These are phyloP conservation scores for Coenonympha glycerion DNA, from an alignment of 2,888 invertebrate genomes.

Conservation along the genomic window DNA sequence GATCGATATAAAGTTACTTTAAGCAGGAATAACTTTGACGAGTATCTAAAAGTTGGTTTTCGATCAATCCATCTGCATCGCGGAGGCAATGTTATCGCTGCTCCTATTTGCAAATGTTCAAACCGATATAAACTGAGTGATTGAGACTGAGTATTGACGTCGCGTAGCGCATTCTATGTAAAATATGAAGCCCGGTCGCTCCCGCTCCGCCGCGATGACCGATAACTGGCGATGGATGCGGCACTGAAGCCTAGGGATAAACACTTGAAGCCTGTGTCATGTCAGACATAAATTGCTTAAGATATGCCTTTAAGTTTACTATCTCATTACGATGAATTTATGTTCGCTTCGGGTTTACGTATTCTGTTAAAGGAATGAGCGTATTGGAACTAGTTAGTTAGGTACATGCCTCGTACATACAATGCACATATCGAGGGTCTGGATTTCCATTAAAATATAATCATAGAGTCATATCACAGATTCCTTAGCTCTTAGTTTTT, in stretches of 20 bases:
- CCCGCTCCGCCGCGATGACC: conserved; percentile 32
- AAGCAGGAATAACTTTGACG: not conserved
- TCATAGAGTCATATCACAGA: not conserved
- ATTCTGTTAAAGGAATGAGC: conserved; percentile 15
- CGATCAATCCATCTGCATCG: conserved; percentile 28
- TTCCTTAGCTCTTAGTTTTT: not conserved
- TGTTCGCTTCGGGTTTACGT: conserved; percentile 12
- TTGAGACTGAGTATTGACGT: conserved; percentile 67
- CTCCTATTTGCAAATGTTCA: conserved; percentile 62
- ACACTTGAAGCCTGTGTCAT: conserved; percentile 26
- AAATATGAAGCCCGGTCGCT: conserved; percentile 65
- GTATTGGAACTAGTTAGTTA: conserved; percentile 7
- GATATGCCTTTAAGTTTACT: conserved; percentile 27
- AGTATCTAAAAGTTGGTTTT: conserved; percentile 7
- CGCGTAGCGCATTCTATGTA: conserved; percentile 70
- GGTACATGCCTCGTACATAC: not conserved
- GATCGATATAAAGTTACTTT: too few species aligned
- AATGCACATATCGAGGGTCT: not conserved
- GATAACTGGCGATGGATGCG: conserved; percentile 45
- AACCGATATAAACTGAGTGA: conserved; percentile 61
- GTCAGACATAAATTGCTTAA: conserved; percentile 27
- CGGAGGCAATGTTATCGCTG: conserved; percentile 46
- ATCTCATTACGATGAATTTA: conserved; percentile 28
- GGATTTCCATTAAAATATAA: conserved; percentile 1
- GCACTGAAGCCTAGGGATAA: conserved; percentile 35